Conservation (phyloP, 2,888 invertebrate species). For the Unio pictorum region DNA sequence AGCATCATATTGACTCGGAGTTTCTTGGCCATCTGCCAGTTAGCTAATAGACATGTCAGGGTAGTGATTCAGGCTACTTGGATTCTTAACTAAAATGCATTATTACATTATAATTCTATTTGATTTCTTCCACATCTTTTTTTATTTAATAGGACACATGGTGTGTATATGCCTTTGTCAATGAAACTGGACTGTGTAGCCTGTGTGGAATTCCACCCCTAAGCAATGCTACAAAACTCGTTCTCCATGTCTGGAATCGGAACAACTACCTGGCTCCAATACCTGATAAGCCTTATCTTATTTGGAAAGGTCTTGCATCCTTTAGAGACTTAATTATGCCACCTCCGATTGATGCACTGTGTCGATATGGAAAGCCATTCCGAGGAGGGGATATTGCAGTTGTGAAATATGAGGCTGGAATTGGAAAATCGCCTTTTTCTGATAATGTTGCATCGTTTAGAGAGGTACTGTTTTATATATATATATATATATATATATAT, state of each 20-base stretch:
- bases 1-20: too few relatives aligned
- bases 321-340: constrained; percentile 41
- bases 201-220: constrained; percentile 45
- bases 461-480: constrained; percentile 18
- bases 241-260: constrained; percentile 45
- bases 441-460: constrained; percentile 30
- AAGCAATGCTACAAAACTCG: constrained; percentile 28
- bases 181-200: constrained; percentile 20
- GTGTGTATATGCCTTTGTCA: constrained; percentile 37
- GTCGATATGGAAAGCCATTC: constrained; percentile 49
- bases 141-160: constrained; percentile 34
- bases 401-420: constrained; percentile 45
- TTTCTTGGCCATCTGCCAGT: too few relatives aligned
- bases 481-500: too few relatives aligned
- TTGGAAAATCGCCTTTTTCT: constrained; percentile 24
- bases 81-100: too few relatives aligned
- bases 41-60: too few relatives aligned
- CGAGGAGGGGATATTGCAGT: constrained; percentile 44
- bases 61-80: too few relatives aligned
- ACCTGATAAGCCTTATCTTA: constrained; percentile 20
- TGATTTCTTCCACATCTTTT: too few relatives aligned
- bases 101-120: too few relatives aligned
- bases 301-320: constrained; percentile 31
- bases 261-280: constrained; percentile 38
- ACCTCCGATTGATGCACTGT: constrained; percentile 26